Percentiles rank a stretch among this genome's conserved stretches.
Conservation (phyloP, 2,113 vertebrate genomes). For the Crotalus viridis region DNA sequence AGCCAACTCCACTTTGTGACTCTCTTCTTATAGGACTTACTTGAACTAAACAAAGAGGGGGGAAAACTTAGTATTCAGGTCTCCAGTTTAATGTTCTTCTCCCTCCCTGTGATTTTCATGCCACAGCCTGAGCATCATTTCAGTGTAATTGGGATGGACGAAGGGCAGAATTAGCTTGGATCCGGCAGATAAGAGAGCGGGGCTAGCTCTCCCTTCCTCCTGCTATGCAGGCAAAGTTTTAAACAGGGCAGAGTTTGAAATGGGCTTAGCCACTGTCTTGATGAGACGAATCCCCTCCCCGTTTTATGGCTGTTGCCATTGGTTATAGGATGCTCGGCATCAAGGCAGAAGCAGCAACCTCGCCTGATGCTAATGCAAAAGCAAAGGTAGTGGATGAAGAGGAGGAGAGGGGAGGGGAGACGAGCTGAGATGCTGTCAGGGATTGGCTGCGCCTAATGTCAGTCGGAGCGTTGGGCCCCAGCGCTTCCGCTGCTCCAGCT, state of each 20-base stretch:
- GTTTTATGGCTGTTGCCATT: conserved; percentile 40
- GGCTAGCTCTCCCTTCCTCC: neutral
- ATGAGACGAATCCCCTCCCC: conserved; percentile 34
- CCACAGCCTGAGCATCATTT: neutral
- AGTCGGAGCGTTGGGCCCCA: conserved; percentile 44
- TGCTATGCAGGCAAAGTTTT: neutral
- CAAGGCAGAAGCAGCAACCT: conserved; percentile 46
- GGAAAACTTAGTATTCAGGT: neutral
- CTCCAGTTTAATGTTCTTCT: neutral
- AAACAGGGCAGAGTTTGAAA: conserved; percentile 16
- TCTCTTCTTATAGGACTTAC: neutral
- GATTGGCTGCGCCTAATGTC: conserved; percentile 60
- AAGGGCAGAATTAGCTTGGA: neutral
- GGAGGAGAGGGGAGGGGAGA: conserved; percentile 37
- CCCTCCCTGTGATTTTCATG: neutral
- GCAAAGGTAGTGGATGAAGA: conserved; percentile 49
- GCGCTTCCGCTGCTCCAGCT: conserved; percentile 67
- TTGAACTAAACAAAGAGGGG: neutral
- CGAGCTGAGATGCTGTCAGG: neutral
- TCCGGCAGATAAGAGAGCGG: neutral
- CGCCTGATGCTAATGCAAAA: conserved; percentile 59
- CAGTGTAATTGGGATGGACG: neutral
- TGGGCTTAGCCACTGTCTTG: conserved; percentile 35
- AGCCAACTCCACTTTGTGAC: neutral
- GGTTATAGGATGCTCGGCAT: conserved; percentile 43